Evolutionary conservation across 2,797 vertebrate genomes (phyloP), one percentile per base, ranked within the genome.

Genomic region (Apogon talboti): DNA sequence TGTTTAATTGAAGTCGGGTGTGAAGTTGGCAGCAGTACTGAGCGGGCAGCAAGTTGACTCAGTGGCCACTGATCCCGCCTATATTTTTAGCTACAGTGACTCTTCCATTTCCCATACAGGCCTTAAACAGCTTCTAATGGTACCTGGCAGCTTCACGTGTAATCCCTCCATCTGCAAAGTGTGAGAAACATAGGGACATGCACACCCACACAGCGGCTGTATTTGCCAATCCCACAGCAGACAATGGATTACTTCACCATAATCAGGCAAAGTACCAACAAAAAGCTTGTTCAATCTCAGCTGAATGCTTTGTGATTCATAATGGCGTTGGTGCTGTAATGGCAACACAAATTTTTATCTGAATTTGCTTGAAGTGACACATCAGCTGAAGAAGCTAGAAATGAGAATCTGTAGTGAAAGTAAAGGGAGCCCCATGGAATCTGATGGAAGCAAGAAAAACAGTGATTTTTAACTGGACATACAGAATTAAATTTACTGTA

Each of bases 111-210:
- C 73, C 45, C 56, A 54, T 63, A 38, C 48, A 18, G 33, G 28
- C 65, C n/a, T n/a, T 43, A 43, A 14, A 14, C 41, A 55, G 47
- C 64, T 41, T 66, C 74, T 91, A 83, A 85, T 86, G 80, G 66
- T 64, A 70, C 60, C 76, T 84, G 76, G 71, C 78, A 82, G 73
- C 78, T 78, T 78, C 74, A 60, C 41, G 10, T 87, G 67, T 92
- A 92, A 93, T 91, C 90, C 69, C 38, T 72, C 78, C 61, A 71
- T 85, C 74, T 82, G 72, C 59, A 85, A 66, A 85, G 79, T 86
- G 78, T 88, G 74, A 87, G 75, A 83, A 71, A 61, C 72, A 46
- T 37, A 47, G 76, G 11, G 13, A 45, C 65, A 53, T 63, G 51
- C 61, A 78, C 83, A 55, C 74, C 64, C 82, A 81, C 82, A 63